Percentiles rank a stretch among this genome's conserved stretches.
These are phyloP conservation scores for Parazoanthus darwini DNA, from an alignment of 92 coral and sea anemone species.

Conservation along the genomic window DNA sequence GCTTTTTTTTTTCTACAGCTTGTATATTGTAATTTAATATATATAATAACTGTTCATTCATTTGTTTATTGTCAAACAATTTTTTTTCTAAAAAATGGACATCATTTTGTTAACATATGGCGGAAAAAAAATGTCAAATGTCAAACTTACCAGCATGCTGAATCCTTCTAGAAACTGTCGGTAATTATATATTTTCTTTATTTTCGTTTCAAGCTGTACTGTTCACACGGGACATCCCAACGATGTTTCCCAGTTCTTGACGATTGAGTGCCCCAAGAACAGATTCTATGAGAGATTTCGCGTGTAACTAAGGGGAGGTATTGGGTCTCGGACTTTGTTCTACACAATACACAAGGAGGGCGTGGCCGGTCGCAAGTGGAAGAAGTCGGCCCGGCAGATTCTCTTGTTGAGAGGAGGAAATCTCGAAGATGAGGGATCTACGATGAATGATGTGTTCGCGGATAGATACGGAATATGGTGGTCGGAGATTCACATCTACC, in stretches of 20 bases:
- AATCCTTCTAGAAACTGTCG: too few species aligned
- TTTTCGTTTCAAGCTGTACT: not conserved
- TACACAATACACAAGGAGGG: not conserved
- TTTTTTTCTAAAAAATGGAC: too few species aligned
- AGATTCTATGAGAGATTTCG: not conserved
- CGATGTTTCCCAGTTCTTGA: not conserved
- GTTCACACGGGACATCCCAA: not conserved
- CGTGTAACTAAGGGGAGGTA: not conserved
- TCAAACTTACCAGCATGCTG: not conserved
- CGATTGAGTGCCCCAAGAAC: not conserved
- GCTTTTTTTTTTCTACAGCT: too few species aligned
- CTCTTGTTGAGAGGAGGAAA: not conserved
- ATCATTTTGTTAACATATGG: too few species aligned
- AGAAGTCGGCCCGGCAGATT: not conserved
- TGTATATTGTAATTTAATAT: too few species aligned
- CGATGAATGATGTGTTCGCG: not conserved
- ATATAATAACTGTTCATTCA: too few species aligned
- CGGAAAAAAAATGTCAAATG: too few species aligned
- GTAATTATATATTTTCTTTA: not conserved
- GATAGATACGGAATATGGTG: not conserved
- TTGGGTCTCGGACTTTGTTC: not conserved
- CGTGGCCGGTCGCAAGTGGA: slow-evolving; percentile 9
- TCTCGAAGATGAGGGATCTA: not conserved
- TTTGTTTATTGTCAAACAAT: too few species aligned
- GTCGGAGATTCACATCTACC: not conserved